These are phyloP conservation scores for Prionailurus viverrinus DNA, from an alignment of 2,113 vertebrate genomes.

Conservation along the genomic window DNA sequence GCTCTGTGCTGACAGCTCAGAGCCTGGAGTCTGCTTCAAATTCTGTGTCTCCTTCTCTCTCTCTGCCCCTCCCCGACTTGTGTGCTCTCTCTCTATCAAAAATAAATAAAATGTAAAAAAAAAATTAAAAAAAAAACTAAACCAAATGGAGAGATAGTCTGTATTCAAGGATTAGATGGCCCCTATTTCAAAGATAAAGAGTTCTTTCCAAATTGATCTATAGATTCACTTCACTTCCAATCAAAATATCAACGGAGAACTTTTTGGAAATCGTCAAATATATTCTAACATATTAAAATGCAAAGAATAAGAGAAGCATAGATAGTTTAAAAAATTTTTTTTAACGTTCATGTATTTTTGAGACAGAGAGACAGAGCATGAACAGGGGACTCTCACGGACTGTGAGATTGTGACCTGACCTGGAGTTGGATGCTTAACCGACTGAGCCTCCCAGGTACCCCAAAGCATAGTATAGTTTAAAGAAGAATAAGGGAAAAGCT, in stretches of 20 bases:
- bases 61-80: too few relatives aligned
- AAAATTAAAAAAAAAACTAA: background rate
- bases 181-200: background rate
- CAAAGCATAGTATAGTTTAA: background rate
- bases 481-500: background rate
- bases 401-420: too few relatives aligned
- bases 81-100: too few relatives aligned
- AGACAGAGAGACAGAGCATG: too few relatives aligned
- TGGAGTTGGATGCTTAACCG: too few relatives aligned
- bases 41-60: too few relatives aligned
- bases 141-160: background rate
- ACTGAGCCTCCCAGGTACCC: too few relatives aligned
- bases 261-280: background rate
- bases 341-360: too few relatives aligned
- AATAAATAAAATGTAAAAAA: too few relatives aligned
- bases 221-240: background rate
- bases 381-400: too few relatives aligned
- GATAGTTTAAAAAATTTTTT: background rate
- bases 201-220: background rate
- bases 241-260: background rate
- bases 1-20: too few relatives aligned
- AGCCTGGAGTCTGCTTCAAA: too few relatives aligned
- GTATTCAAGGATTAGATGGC: background rate
- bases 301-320: background rate
- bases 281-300: background rate